Conservation (phyloP, 1,140 invertebrate genomes). For the Heliothis subflexa region DNA sequence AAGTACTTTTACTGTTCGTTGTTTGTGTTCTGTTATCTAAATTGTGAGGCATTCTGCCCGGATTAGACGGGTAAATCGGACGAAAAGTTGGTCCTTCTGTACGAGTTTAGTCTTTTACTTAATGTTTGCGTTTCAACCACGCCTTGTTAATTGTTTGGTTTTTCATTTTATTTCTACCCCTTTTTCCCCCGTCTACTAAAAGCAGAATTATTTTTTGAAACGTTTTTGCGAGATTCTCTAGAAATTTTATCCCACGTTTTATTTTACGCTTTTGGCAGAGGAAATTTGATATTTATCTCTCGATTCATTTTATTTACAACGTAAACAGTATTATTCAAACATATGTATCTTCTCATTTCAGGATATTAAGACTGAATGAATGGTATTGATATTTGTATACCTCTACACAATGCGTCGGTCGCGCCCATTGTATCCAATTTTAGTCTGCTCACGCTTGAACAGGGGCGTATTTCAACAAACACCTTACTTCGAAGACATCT, state of each 20-base stretch:
- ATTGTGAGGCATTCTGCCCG: conserved; percentile 8
- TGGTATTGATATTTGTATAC: background rate
- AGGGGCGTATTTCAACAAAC: conserved; percentile 2
- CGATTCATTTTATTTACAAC: background rate
- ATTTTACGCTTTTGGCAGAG: background rate
- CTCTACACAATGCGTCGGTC: background rate
- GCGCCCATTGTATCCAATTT: conserved; percentile 26
- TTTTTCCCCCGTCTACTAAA: background rate
- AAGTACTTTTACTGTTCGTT: conserved; percentile 18
- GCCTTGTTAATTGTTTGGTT: conserved; percentile 18
- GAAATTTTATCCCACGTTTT: background rate
- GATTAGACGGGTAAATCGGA: conserved; percentile 23
- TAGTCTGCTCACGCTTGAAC: conserved; percentile 5
- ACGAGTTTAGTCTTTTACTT: conserved; percentile 7
- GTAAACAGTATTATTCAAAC: background rate
- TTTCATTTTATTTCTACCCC: conserved; percentile 13
- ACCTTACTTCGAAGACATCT: conserved; percentile 19
- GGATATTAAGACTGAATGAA: conserved; percentile 11
- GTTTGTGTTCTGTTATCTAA: conserved; percentile 40
- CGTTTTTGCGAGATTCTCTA: background rate
- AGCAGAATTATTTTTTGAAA: background rate
- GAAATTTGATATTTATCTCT: conserved; percentile 22
- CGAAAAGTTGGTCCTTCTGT: conserved; percentile 22
- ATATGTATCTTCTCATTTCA: background rate
- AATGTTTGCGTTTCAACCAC: background rate